A percentile compares a stretch with the other conserved stretches of the same genome.
These are phyloP conservation scores for Mugil cephalus DNA, from an alignment of 2,113 vertebrate genomes.

Conservation along the genomic window DNA sequence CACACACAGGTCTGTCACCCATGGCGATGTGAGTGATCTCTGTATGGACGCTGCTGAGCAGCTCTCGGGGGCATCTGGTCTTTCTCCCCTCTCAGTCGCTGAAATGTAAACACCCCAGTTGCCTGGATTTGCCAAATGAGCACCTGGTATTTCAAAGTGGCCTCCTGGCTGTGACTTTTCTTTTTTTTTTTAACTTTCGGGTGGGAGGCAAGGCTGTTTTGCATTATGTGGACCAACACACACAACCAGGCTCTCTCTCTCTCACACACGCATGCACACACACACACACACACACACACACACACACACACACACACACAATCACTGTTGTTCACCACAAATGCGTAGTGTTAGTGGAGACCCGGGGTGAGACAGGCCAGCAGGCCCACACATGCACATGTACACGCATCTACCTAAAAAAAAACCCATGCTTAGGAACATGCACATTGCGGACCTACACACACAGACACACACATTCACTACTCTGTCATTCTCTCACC, in stretches of 20 bases:
- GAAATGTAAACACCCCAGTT: constrained; percentile 83
- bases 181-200: constrained; percentile 58
- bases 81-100: constrained; percentile 81
- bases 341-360: constrained; percentile 41
- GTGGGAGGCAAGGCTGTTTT: constrained; percentile 69
- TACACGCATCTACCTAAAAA: constrained; percentile 27
- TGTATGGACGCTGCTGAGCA: constrained; percentile 71
- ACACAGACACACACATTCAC: constrained; percentile 8
- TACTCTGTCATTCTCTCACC: constrained; percentile 78
- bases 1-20: constrained; percentile 72
- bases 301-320: constrained; percentile 53
- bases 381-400: constrained; percentile 61
- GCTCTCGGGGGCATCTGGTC: constrained; percentile 78
- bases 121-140: constrained; percentile 81
- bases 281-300: constrained; percentile 40
- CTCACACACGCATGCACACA: constrained; percentile 22
- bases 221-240: constrained; percentile 70
- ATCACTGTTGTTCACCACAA: constrained; percentile 38
- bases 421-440: constrained; percentile 15
- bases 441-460: constrained; percentile 19
- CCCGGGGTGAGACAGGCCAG: constrained; percentile 48
- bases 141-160: constrained; percentile 86
- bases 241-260: constrained; percentile 57
- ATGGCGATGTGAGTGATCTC: constrained; percentile 78
- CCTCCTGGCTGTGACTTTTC: constrained; percentile 74